These are phyloP conservation scores for Lasius fuliginosus DNA, from an alignment of 2,888 invertebrate genomes.

Conservation along the genomic window DNA sequence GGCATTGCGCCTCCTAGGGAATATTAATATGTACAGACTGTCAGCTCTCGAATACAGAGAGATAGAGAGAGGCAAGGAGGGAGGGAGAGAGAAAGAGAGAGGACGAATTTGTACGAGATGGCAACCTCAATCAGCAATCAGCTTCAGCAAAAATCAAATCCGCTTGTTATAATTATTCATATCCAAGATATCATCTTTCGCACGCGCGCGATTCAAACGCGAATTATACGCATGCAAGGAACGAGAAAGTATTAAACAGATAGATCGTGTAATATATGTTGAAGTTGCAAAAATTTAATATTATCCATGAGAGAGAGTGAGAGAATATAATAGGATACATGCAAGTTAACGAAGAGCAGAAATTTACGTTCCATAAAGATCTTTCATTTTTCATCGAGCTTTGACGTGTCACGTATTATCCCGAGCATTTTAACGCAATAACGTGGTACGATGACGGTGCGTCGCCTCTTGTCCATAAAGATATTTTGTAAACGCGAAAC, in stretches of 20 bases:
- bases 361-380: conserved; percentile 3
- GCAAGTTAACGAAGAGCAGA: conserved; percentile 16
- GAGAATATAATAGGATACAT: not conserved
- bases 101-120: not conserved
- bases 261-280: conserved; percentile 46
- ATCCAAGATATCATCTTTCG: conserved; percentile 24
- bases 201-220: not conserved
- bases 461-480: conserved; percentile 51
- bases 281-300: conserved; percentile 42
- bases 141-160: conserved; percentile 56
- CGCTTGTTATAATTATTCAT: conserved; percentile 45
- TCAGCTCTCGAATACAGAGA: conserved; percentile 9
- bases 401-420: conserved; percentile 9
- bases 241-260: conserved; percentile 46
- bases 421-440: conserved; percentile 41
- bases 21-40: conserved; percentile 27
- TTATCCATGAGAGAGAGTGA: not conserved
- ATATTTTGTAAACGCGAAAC: conserved; percentile 50
- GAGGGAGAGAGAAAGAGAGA: not conserved
- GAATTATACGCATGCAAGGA: conserved; percentile 17
- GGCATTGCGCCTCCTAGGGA: conserved; percentile 17
- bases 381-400: conserved; percentile 39
- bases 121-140: conserved; percentile 11
- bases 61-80: not conserved
- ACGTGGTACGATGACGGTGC: not conserved